Base-by-base conservation (phyloP, 2,888 invertebrate species). In the Agonum fuliginosum region DNA sequence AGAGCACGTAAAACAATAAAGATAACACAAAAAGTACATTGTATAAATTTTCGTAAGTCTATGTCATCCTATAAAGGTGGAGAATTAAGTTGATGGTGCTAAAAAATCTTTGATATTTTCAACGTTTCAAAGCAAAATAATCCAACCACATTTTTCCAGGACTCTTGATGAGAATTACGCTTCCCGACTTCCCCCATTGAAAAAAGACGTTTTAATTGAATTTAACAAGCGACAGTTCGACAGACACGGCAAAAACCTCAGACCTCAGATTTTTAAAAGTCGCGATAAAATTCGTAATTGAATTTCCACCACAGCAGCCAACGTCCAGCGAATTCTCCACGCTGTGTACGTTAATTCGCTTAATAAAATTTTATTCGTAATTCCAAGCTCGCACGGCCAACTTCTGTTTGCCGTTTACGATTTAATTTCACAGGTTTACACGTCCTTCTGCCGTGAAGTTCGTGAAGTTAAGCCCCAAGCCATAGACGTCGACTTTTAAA, bases 321-420 rank as follows among this genome's bases (percentile, higher is more conserved):
- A 17, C 67, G 67, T 67, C 37, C 74, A 19, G 43, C 46, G 48
- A 51, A 27, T 17, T 62, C n/a, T n/a, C 30, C 22, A 24, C 34
- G 6, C 34, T 19, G 46, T 41, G 24, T 4, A 22, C 34, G 54
- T 43, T 74, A 62, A 74, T 74, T 74, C 46, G 62, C 43, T 46
- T 62, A 74, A 74, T 74, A 65, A 74, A 74, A 74, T 74, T 74
- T 74, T 74, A 74, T 74, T 74, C 30, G 62, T 62, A 74, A 74
- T 74, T 74, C 58, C 30, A 46, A 22, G 22, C 27, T 24, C 41
- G 24, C 62, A 73, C 43, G 43, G 46, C 12, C 46, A 30, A 62
- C 58, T 62, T 62, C 27, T 74, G 74, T 74, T 74, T 74, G 62
- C 46, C 62, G 58, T 74, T 74, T 74, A 74, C 62, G 74, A 74